Evolutionary conservation across 2,797 vertebrate genomes (phyloP).

Genomic region (Labeo calbasu): DNA sequence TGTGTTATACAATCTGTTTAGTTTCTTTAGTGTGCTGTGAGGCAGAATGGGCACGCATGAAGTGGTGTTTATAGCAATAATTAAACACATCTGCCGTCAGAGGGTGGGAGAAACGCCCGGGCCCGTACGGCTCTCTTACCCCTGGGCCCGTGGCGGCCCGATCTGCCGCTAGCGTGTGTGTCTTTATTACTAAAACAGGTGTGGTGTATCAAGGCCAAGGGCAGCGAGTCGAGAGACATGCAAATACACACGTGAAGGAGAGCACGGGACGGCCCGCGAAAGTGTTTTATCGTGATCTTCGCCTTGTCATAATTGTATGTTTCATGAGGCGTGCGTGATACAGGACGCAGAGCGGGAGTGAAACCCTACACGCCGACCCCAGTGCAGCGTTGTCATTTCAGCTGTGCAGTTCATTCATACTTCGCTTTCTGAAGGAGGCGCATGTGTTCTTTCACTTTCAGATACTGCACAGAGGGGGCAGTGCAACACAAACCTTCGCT

Average conservation of each 20-base stretch:
- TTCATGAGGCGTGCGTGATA: slow-evolving; percentile 55
- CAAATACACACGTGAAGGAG: slow-evolving; percentile 21
- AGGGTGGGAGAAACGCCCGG: slow-evolving; percentile 53
- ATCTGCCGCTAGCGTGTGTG: slow-evolving; percentile 25
- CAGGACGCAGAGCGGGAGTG: slow-evolving; percentile 67
- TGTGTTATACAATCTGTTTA: slow-evolving; percentile 87
- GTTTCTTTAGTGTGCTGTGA: slow-evolving; percentile 71
- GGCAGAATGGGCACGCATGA: slow-evolving; percentile 69
- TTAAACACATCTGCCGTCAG: slow-evolving; percentile 74
- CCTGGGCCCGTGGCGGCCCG: slow-evolving; percentile 46
- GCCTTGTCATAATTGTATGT: slow-evolving; percentile 70
- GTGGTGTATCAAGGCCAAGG: slow-evolving; percentile 56
- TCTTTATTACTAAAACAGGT: slow-evolving; percentile 68
- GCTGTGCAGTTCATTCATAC: slow-evolving; percentile 79
- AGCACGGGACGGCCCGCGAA: neutral
- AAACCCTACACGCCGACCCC: slow-evolving; percentile 66
- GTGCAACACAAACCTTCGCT: slow-evolving; percentile 18
- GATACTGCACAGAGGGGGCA: slow-evolving; percentile 65
- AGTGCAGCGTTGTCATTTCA: slow-evolving; percentile 70
- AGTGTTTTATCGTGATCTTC: neutral
- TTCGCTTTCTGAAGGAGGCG: slow-evolving; percentile 60
- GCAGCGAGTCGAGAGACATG: slow-evolving; percentile 13
- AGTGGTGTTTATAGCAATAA: slow-evolving; percentile 73
- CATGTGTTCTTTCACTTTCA: slow-evolving; percentile 36
- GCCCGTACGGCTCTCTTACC: slow-evolving; percentile 56